phyloP scores from a whole-genome alignment of 2,888 invertebrate genomes.

The Cataglyphis albicans region DNA sequence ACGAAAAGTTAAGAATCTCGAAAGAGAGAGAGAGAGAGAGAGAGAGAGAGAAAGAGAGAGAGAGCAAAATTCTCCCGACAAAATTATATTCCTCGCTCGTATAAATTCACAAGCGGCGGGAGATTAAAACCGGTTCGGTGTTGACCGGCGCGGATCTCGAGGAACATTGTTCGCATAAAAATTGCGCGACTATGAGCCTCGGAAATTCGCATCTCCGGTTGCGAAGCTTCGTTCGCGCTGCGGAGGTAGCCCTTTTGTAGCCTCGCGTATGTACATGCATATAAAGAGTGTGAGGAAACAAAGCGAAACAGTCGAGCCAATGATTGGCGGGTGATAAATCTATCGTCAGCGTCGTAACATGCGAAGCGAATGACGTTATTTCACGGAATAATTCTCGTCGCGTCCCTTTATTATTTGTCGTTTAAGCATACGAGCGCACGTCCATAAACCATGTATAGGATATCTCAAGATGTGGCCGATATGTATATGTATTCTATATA shows the following conservation, averaged over 20 bases:
- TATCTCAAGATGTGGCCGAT: not conserved
- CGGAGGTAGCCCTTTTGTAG: slow-evolving; percentile 52
- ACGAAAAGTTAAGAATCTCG: slow-evolving; percentile 23
- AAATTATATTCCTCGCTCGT: slow-evolving; percentile 43
- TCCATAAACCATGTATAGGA: not conserved
- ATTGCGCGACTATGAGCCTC: not conserved
- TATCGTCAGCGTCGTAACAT: slow-evolving; percentile 50
- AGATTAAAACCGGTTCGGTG: slow-evolving; percentile 41
- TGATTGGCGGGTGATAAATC: slow-evolving; percentile 62
- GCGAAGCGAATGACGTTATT: slow-evolving; percentile 56
- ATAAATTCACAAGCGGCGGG: slow-evolving; percentile 36
- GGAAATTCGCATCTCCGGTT: slow-evolving; percentile 38
- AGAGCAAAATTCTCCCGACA: slow-evolving; percentile 38
- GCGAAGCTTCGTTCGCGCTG: not conserved
- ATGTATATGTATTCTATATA: not conserved
- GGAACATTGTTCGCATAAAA: slow-evolving; percentile 49
- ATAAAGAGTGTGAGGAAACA: slow-evolving; percentile 29
- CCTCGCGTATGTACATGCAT: slow-evolving; percentile 34
- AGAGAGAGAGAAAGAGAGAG: not conserved
- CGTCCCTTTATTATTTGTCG: slow-evolving; percentile 62
- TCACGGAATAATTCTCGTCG: slow-evolving; percentile 37
- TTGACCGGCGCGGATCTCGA: slow-evolving; percentile 34
- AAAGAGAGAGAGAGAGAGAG: not conserved
- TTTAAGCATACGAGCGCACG: slow-evolving; percentile 43
- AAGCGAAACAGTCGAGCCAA: slow-evolving; percentile 56